Percentiles rank a stretch among this genome's conserved stretches.
Conservation (phyloP, 2,888 invertebrate species). For the Philonicus albiceps region DNA sequence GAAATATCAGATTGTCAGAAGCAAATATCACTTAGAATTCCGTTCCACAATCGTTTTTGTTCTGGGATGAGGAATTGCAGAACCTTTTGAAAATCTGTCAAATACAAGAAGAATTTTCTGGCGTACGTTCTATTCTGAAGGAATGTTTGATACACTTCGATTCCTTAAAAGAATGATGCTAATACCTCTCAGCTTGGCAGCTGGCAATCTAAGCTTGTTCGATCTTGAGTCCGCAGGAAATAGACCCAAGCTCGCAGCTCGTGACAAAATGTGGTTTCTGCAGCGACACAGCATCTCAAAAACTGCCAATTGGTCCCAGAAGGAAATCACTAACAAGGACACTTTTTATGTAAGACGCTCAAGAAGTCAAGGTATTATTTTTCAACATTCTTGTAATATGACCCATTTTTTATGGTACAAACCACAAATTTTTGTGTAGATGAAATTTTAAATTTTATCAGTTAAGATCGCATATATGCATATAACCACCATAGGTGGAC, state of each 20-base stretch:
- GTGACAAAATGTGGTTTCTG: not conserved
- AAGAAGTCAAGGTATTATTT: not conserved
- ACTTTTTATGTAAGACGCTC: not conserved
- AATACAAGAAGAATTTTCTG: not conserved
- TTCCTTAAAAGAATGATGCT: not conserved
- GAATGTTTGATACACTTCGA: not conserved
- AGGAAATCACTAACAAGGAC: not conserved
- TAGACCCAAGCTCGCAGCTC: not conserved
- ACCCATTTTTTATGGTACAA: not conserved
- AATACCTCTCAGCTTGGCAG: not conserved
- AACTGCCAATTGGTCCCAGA: not conserved
- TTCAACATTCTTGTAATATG: not conserved
- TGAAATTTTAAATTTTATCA: not conserved
- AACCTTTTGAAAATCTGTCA: not conserved
- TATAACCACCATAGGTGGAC: not conserved
- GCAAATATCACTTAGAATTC: not conserved
- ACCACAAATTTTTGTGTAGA: not conserved
- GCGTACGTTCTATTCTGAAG: not conserved
- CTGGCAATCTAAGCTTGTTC: not conserved
- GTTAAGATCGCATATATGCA: not conserved
- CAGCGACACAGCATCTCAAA: not conserved
- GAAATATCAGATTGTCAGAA: not conserved
- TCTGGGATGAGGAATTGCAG: not conserved
- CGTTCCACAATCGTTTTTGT: not conserved
- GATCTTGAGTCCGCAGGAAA: not conserved